Conservation (phyloP, 35 echinoderm and acorn worm genomes). For the Acanthaster planci region DNA sequence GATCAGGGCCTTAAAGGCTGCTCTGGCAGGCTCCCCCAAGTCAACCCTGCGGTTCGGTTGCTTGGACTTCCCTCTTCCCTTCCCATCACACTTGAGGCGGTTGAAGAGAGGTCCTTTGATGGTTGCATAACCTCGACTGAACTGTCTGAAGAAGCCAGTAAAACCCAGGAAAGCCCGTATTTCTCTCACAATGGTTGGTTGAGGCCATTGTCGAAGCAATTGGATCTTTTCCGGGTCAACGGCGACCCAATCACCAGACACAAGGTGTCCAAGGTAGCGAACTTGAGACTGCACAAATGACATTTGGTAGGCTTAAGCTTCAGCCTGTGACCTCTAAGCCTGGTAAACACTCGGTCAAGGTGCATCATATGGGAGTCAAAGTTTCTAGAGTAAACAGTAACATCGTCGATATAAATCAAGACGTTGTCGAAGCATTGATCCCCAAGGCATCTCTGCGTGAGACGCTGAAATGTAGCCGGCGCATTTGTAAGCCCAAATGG, state of each 20-base stretch:
- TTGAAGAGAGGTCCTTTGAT: neutral
- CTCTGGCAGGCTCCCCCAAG: neutral
- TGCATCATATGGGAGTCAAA: constrained; percentile 17
- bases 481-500: constrained; percentile 45
- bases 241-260: neutral
- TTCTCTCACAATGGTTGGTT: neutral
- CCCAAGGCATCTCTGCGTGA: constrained; percentile 21
- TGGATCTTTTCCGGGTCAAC: neutral
- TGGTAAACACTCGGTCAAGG: constrained; percentile 1
- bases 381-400: constrained; percentile 22
- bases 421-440: constrained; percentile 23
- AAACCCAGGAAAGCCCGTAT: constrained; percentile 17
- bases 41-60: neutral
- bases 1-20: neutral
- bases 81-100: neutral
- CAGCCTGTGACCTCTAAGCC: neutral
- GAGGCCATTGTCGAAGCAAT: neutral
- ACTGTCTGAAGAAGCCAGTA: constrained; percentile 6
- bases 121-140: neutral
- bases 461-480: constrained; percentile 26
- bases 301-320: constrained; percentile 52
- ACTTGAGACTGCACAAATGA: neutral
- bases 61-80: neutral
- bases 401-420: constrained; percentile 45
- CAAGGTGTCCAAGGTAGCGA: neutral